Conservation (phyloP, 2,888 invertebrate genomes). For the Latheticus oryzae region DNA sequence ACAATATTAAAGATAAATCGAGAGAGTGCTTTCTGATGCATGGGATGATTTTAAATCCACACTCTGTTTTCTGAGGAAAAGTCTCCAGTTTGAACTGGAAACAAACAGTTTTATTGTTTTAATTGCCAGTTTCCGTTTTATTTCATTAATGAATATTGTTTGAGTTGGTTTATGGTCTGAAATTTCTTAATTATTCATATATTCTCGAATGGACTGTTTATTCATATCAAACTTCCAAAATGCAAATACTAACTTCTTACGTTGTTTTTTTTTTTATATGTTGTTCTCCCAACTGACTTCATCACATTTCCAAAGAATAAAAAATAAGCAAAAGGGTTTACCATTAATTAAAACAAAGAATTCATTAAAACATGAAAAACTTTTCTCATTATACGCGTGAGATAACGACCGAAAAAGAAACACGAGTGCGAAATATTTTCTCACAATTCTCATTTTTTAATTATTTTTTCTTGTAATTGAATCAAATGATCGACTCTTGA, state of each 20-base stretch:
- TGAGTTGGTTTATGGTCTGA: slow-evolving; percentile 25
- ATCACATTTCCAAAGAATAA: slow-evolving; percentile 23
- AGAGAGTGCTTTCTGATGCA: slow-evolving; percentile 26
- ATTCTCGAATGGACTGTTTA: slow-evolving; percentile 5
- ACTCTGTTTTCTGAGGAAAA: slow-evolving; percentile 41
- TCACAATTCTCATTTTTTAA: no score
- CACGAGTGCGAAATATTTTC: slow-evolving; percentile 24
- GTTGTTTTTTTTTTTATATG: neutral
- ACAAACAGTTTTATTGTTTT: slow-evolving; percentile 47
- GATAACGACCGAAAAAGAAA: slow-evolving; percentile 34
- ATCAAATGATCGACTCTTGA: no score
- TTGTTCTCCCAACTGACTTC: slow-evolving; percentile 2
- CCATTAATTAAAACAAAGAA: slow-evolving; percentile 48
- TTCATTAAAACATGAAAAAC: slow-evolving; percentile 47
- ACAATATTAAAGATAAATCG: slow-evolving; percentile 38
- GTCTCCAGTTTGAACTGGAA: slow-evolving; percentile 33
- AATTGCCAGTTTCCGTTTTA: slow-evolving; percentile 48
- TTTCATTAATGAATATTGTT: slow-evolving; percentile 39
- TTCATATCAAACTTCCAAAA: no score
- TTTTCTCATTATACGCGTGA: slow-evolving; percentile 44
- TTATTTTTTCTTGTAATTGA: no score
- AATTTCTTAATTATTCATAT: slow-evolving; percentile 32
- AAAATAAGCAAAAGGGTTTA: slow-evolving; percentile 36
- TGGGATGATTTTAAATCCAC: slow-evolving; percentile 40
- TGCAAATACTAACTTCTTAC: slow-evolving; percentile 2